Evolutionary conservation across 1,140 invertebrate genomes (phyloP).

Genomic region (Trissolcus basalis): DNA sequence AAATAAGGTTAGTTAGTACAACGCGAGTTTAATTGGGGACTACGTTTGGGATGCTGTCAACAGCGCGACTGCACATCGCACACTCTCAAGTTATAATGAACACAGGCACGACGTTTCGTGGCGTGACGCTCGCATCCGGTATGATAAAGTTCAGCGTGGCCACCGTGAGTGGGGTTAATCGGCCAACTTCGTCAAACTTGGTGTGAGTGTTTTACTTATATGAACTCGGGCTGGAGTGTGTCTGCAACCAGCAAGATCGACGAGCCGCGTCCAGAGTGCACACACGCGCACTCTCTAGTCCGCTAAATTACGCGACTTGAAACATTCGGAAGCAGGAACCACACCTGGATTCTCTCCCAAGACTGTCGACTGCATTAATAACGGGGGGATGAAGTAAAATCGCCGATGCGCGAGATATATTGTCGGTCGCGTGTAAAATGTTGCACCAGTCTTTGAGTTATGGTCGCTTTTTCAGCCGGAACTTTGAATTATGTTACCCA

Average conservation of each 20-base stretch:
- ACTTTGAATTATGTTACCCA: no score
- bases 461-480: background rate
- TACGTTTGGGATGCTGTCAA: conserved; percentile 61
- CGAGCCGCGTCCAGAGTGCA: conserved; percentile 37
- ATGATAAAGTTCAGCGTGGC: conserved; percentile 44
- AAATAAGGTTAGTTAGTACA: conserved; percentile 73
- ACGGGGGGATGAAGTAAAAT: conserved; percentile 10
- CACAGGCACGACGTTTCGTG: conserved; percentile 34
- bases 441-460: background rate
- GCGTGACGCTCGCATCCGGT: conserved; percentile 44
- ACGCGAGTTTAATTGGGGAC: conserved; percentile 70
- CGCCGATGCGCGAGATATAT: conserved; percentile 16
- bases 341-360: conserved; percentile 49
- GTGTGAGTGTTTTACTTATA: conserved; percentile 36
- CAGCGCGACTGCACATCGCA: conserved; percentile 64
- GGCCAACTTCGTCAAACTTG: conserved; percentile 66
- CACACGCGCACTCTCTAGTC: conserved; percentile 7
- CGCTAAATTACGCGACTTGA: conserved; percentile 44
- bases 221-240: no score
- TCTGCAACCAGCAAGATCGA: background rate
- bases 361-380: conserved; percentile 14
- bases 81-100: conserved; percentile 68
- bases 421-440: conserved; percentile 2
- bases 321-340: conserved; percentile 26
- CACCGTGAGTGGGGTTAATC: conserved; percentile 60